Conservation (phyloP, 2,797 vertebrate genomes). For the Galagoides demidoff region DNA sequence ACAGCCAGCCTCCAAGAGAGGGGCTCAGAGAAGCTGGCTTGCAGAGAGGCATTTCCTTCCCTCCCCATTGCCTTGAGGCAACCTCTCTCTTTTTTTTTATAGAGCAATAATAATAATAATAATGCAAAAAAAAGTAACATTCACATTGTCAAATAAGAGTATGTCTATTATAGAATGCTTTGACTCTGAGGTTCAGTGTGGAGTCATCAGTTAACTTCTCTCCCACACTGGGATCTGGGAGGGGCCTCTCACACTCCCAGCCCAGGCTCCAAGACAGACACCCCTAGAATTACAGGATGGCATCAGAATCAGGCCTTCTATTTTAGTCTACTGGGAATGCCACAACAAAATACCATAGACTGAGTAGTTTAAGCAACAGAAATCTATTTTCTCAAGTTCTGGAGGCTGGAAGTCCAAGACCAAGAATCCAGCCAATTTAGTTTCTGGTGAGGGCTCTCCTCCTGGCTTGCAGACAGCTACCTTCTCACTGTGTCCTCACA, state of each 20-base stretch:
- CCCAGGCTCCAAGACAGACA: not conserved
- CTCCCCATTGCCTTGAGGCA: not conserved
- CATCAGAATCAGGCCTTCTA: not conserved
- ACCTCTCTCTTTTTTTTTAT: not conserved
- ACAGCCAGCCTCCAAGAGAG: not conserved
- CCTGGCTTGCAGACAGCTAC: no score
- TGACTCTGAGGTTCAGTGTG: no score
- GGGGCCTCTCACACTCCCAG: not conserved
- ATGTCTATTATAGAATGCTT: no score
- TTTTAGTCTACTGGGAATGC: not conserved
- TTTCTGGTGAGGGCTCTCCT: not conserved
- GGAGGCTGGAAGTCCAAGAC: not conserved
- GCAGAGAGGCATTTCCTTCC: not conserved
- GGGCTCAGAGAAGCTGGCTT: not conserved
- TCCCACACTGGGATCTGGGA: no score
- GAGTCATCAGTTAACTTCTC: no score
- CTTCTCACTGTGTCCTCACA: not conserved
- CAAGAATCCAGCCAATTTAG: no score
- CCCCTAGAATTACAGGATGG: not conserved
- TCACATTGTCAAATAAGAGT: no score
- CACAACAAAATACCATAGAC: not conserved
- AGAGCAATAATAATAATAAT: no score
- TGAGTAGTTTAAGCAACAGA: not conserved
- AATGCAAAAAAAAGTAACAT: no score
- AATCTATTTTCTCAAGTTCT: not conserved